phyloP scores from a whole-genome alignment of 2,113 vertebrate species.

The Pomatostomus ruficeps region DNA sequence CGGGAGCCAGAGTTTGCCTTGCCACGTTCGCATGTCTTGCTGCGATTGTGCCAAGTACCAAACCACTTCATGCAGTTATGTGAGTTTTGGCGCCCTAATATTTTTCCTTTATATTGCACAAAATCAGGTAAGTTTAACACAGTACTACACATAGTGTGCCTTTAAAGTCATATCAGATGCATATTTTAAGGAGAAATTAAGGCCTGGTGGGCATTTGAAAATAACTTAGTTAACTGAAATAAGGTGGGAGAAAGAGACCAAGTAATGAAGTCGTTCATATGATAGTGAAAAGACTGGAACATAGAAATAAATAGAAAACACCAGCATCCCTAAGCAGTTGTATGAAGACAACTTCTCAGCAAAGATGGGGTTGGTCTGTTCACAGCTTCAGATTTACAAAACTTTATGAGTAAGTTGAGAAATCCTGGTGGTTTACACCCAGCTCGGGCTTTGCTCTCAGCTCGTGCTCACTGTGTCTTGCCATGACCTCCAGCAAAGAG shows the following conservation, averaged over 20 bases:
- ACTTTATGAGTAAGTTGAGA: not conserved
- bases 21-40: rapidly evolving
- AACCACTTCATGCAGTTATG: not conserved
- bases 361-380: not conserved
- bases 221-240: not conserved
- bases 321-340: not conserved
- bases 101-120: not conserved
- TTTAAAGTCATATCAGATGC: not conserved
- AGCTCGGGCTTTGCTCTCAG: not conserved
- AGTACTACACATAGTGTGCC: not conserved
- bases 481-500: not conserved
- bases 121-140: not conserved
- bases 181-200: not conserved
- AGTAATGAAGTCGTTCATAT: not conserved
- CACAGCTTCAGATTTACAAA: not conserved
- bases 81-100: not conserved
- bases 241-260: not conserved
- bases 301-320: not conserved
- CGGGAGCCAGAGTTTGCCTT: not conserved
- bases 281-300: not conserved
- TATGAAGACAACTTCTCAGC: not conserved
- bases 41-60: not conserved
- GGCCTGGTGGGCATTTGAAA: not conserved
- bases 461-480: not conserved
- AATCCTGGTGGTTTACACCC: not conserved